These are phyloP conservation scores for Philereme vetulata DNA, from an alignment of 2,888 invertebrate genomes.

Conservation along the genomic window DNA sequence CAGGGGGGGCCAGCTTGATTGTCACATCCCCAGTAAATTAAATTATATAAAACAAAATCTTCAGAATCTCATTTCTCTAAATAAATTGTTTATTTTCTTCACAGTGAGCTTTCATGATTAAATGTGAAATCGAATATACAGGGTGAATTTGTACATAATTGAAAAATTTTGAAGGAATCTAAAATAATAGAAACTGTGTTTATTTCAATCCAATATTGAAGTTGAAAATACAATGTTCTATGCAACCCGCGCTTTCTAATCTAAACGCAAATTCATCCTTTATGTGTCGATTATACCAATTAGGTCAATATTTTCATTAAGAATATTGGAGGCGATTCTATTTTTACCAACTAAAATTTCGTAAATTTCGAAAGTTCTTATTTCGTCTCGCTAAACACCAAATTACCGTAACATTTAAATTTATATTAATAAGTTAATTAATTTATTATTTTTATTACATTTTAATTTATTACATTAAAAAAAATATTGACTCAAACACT, in stretches of 20 bases:
- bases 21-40: not conserved
- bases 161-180: no score
- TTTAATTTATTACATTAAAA: no score
- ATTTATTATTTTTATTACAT: no score
- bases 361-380: no score
- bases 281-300: not conserved
- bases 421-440: no score
- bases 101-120: not conserved
- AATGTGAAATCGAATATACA: constrained; percentile 2
- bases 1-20: constrained; percentile 29
- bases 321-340: not conserved
- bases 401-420: no score
- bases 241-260: not conserved
- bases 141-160: not conserved
- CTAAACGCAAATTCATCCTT: no score
- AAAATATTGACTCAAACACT: no score
- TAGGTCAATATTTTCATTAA: not conserved
- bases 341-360: no score
- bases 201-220: no score
- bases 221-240: not conserved
- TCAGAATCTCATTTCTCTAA: constrained; percentile 32
- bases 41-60: constrained; percentile 2
- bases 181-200: no score
- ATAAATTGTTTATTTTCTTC: constrained; percentile 24
- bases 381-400: no score